phyloP scores from a whole-genome alignment of 2,888 invertebrate species.

The Ormyrus labotus region DNA sequence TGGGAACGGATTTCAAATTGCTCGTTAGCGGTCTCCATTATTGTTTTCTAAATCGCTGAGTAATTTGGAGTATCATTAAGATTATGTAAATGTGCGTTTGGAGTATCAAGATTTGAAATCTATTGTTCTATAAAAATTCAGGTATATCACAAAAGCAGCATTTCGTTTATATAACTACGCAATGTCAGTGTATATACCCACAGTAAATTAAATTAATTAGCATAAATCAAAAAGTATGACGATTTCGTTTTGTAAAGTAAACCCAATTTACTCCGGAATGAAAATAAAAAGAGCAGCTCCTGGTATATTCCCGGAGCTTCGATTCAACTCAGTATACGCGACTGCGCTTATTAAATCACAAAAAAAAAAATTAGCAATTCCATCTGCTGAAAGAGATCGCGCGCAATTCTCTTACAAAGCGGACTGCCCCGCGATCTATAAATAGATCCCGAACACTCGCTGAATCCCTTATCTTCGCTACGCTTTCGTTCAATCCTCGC shows the following conservation, averaged over 20 bases:
- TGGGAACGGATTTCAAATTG: not conserved
- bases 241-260: too few relatives aligned
- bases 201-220: too few relatives aligned
- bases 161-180: not conserved
- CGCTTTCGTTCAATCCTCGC: not conserved
- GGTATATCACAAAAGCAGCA: not conserved
- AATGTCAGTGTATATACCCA: too few relatives aligned
- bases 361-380: too few relatives aligned
- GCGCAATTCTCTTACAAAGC: not conserved
- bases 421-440: not conserved
- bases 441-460: not conserved
- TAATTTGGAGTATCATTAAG: constrained; percentile 14
- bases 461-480: not conserved
- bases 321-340: not conserved
- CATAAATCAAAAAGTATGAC: too few relatives aligned
- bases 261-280: too few relatives aligned
- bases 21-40: not conserved
- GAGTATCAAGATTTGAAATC: not conserved
- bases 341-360: not conserved
- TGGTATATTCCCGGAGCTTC: not conserved
- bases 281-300: too few relatives aligned
- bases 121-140: not conserved
- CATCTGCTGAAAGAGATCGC: too few relatives aligned
- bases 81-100: constrained; percentile 8
- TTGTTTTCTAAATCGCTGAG: not conserved